phyloP scores from a whole-genome alignment of 2,797 vertebrate species.

The Sebastes minor region DNA sequence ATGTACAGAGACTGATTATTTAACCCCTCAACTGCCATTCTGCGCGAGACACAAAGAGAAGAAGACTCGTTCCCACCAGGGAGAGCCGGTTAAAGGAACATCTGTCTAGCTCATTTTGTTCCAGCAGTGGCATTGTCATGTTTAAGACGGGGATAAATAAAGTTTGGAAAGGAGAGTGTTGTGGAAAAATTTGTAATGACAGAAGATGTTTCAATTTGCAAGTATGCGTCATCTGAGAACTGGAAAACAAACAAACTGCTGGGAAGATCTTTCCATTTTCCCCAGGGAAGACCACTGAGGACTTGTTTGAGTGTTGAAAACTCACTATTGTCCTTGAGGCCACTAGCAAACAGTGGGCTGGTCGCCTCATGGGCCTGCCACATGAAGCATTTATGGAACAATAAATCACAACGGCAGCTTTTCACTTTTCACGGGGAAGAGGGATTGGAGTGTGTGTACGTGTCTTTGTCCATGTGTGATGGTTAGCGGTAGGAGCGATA shows the following conservation, averaged over 20 bases:
- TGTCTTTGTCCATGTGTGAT: slow-evolving; percentile 39
- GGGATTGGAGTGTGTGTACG: slow-evolving; percentile 25
- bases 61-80: slow-evolving; percentile 53
- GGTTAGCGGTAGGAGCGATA: slow-evolving; percentile 38
- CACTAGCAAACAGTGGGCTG: slow-evolving; percentile 74
- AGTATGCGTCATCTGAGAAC: slow-evolving; percentile 22
- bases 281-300: slow-evolving; percentile 41
- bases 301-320: slow-evolving; percentile 67
- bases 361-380: slow-evolving; percentile 62
- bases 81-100: slow-evolving; percentile 12
- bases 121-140: not conserved
- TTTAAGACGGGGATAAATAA: not conserved
- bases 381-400: slow-evolving; percentile 81
- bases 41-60: slow-evolving; percentile 53
- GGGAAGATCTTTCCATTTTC: slow-evolving; percentile 44
- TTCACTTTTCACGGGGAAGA: slow-evolving; percentile 63
- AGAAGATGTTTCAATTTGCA: slow-evolving; percentile 7
- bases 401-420: slow-evolving; percentile 78
- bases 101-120: slow-evolving; percentile 20
- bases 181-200: not conserved
- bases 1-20: slow-evolving; percentile 76
- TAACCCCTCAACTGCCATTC: slow-evolving; percentile 67
- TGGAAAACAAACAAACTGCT: slow-evolving; percentile 14
- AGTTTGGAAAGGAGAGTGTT: not conserved
- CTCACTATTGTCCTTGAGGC: slow-evolving; percentile 73